Evolutionary conservation across 2,888 invertebrate species (phyloP), one percentile per base, ranked within the genome.

Genomic region (Ennomos quercinarius): DNA sequence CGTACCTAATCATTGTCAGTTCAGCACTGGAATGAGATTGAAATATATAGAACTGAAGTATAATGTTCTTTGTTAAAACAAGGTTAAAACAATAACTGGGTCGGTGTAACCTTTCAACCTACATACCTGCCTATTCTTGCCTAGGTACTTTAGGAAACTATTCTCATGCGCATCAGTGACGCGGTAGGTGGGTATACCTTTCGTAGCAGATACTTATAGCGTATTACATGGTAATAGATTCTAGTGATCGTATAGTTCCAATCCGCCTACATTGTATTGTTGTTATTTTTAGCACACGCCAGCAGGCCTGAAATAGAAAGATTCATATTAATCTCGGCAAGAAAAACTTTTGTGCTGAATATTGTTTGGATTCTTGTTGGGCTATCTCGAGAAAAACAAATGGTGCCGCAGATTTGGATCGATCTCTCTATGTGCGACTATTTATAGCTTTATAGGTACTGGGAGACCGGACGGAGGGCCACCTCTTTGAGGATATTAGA

Each of bases 391-490:
- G 46, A 6, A 49, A 53, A 64, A 59, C 53, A 63, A 61, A 66
- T 57, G 59, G 47, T 45, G 36, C 44, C 34, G 36, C 12, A 10
- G 17, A 61, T 34, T 27, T 47, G 46, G 60, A 64, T 66, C 66
- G 52, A 64, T 59, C 10, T 37, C 39, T 13, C 12, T 53, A 52
- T 61, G 50, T 50, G 45, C 8, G 50, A 35, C 54, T 66, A 67
- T 65, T 65, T 66, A 58, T 64, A 67, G 61, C 53, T 38, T 55
- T 39, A 45, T n/a, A n/a, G n/a, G n/a, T 17, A 35, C 13, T 9
- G 12, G n/a, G 35, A 46, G 9, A 39, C 48, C 63, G 57, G 51
- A 44, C 43, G 40, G 42, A 47, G 42, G 46, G 40, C 40, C 9
- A 42, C 9, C 34, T 27, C 27, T 27, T 27, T 27, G 27, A 42